phyloP scores from a whole-genome alignment of 2,888 invertebrate genomes.

The Thymelicus sylvestris region DNA sequence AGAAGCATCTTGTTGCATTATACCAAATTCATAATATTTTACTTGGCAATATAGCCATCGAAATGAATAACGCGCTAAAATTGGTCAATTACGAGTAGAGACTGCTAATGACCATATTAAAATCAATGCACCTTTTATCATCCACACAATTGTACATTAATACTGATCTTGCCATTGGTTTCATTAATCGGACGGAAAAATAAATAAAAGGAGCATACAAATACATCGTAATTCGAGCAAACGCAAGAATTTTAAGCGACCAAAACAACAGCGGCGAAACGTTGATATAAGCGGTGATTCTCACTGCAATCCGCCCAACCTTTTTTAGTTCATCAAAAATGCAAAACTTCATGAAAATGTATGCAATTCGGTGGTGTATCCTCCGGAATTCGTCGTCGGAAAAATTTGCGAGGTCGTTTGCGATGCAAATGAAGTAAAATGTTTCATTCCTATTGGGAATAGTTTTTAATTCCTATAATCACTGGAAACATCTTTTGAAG shows the following conservation, averaged over 20 bases:
- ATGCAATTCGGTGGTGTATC: slow-evolving; percentile 59
- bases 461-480: slow-evolving; percentile 20
- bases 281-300: slow-evolving; percentile 11
- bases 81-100: no score
- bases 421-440: slow-evolving; percentile 57
- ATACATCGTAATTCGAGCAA: slow-evolving; percentile 10
- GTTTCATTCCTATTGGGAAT: slow-evolving; percentile 29
- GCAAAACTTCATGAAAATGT: slow-evolving; percentile 78
- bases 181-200: no score
- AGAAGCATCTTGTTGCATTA: no score
- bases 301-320: slow-evolving; percentile 44
- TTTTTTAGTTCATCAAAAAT: slow-evolving; percentile 69
- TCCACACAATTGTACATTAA: no score
- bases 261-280: slow-evolving; percentile 21
- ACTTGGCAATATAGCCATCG: no score
- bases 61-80: no score
- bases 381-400: slow-evolving; percentile 40
- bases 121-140: no score
- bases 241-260: slow-evolving; percentile 11
- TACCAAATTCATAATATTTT: no score
- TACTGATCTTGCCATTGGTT: no score
- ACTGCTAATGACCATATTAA: no score
- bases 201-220: background rate
- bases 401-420: slow-evolving; percentile 62
- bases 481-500: background rate